Conservation (phyloP, 2,113 vertebrate genomes). For the Haliaeetus leucogaster region DNA sequence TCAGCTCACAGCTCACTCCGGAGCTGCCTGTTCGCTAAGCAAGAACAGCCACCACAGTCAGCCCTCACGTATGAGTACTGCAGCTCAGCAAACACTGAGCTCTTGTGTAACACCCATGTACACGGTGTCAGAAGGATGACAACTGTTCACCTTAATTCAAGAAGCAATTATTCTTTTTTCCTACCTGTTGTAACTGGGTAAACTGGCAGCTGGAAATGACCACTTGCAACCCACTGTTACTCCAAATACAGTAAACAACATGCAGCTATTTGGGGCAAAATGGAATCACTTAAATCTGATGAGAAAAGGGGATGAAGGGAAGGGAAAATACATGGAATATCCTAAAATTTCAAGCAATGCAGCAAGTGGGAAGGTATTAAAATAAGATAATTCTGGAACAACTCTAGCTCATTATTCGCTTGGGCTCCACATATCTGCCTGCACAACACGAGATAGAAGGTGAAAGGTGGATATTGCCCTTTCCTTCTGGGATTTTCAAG, state of each 20-base stretch:
- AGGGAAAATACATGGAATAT: background rate
- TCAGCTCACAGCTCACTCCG: background rate
- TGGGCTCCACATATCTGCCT: background rate
- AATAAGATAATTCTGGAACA: background rate
- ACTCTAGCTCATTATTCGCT: background rate
- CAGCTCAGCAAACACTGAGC: background rate
- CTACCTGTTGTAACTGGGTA: background rate
- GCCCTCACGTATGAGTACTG: rapidly evolving
- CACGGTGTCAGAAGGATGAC: rapidly evolving
- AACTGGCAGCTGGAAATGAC: background rate
- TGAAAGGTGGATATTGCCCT: background rate
- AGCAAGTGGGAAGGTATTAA: background rate
- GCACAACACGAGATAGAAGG: background rate
- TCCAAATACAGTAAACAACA: background rate
- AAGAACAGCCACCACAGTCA: background rate
- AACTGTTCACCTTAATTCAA: background rate
- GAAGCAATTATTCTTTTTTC: background rate
- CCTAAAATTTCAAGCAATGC: background rate
- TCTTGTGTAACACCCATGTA: background rate
- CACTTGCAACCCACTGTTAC: background rate
- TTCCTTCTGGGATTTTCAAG: background rate
- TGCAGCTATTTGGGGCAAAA: background rate
- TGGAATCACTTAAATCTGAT: background rate
- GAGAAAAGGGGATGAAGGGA: background rate
- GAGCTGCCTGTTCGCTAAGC: background rate